Base-by-base conservation (phyloP, 2,113 vertebrate genomes). In the Aleadryas rufinucha region DNA sequence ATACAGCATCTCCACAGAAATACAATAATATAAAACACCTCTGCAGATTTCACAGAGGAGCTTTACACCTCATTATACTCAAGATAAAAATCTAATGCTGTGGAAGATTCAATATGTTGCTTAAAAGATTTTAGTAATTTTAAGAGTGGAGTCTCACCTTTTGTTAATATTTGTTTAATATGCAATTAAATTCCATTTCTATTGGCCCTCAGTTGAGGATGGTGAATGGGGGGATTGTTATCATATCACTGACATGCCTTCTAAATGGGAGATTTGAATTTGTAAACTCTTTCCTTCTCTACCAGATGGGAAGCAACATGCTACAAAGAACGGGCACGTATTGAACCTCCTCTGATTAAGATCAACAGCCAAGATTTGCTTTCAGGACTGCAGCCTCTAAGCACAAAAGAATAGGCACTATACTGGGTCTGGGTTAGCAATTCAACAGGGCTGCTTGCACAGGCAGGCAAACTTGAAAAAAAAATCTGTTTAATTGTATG, bases 151-250 rank as follows among this genome's bases (percentile, higher is more conserved):
- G 84, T 93, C 80, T 96, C 93, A 95, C 79, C 95, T 92, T 97
- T 94, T 97, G 86, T 97, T 95, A 97, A 49, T 96, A 94, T 96
- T 96, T 97, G 60, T 87, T 97, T 93, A 96, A 97, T 97, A 97
- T 95, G 94, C 93, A 97, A 80, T 95, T 96, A 97, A 88, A 96
- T 97, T 97, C 89, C 87, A 47, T 81, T 96, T 93, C 96, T 87
- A 82, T 64, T 86, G 72, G 27, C 45, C 66, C 87, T 45, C 71
- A 89, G 72, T 69, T 74, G 45, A 56, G 84, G 74, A 59, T 69
- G 59, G 82, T 52, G 74, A 89, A 89, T 60, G 52, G 59, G 74
- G 31, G 93, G 75, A 84, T 66, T 81, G 65, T 87, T 87, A 94
- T 83, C 78, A 16, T 87, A 89, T 96, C 91, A 42, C 70, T 87